A percentile compares a stretch with the other conserved stretches of the same genome.
Conservation (phyloP, 2,113 vertebrate genomes). For the Clarias magur region DNA sequence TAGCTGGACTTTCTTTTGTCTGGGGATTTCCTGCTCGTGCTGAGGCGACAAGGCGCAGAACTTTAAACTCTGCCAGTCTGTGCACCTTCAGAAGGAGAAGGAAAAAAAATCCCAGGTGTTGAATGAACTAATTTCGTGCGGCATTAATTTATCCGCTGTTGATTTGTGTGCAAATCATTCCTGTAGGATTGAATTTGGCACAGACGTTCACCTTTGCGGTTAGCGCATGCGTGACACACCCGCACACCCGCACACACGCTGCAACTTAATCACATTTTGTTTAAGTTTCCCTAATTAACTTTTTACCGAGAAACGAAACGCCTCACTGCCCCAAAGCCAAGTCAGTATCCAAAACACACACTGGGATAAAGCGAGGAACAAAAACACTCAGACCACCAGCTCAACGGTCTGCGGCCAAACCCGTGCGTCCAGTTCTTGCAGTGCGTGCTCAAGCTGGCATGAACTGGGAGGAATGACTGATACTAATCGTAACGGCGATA, state of each 20-base stretch:
- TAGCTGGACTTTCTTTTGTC: conserved; percentile 38
- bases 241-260: background rate
- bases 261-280: conserved; percentile 11
- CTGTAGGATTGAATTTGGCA: background rate
- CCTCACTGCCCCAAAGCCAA: background rate
- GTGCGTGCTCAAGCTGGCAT: too few species aligned
- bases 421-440: background rate
- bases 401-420: background rate
- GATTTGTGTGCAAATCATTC: background rate
- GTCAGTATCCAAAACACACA: conserved; percentile 16
- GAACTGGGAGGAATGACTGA: background rate
- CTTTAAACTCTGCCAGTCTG: background rate
- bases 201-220: background rate
- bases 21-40: conserved; percentile 37
- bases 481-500: background rate
- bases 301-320: background rate
- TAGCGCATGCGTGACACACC: background rate
- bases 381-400: background rate
- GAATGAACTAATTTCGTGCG: background rate
- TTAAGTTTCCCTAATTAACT: conserved; percentile 1
- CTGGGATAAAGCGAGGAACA: background rate
- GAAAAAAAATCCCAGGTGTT: background rate
- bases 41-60: background rate
- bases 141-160: background rate
- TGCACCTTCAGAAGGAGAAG: background rate